phyloP scores from a whole-genome alignment of 2,888 invertebrate genomes.

The Spatulosminthurus flaviceps region DNA sequence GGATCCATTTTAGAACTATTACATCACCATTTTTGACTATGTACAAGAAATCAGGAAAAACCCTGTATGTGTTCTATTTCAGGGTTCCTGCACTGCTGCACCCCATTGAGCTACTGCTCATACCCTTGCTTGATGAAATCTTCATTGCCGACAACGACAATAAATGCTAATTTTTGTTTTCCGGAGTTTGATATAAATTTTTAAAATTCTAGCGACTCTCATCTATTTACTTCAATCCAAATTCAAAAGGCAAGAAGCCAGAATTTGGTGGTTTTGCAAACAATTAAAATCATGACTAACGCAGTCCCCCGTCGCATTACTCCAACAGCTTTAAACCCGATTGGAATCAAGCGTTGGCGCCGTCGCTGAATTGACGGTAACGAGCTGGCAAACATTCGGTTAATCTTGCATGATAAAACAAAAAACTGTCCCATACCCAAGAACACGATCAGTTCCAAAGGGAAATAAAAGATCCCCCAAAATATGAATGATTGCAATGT shows the following conservation, averaged over 20 bases:
- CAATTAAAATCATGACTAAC: neutral
- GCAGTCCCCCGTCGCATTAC: neutral
- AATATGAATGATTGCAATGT: neutral
- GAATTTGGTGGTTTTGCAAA: constrained; percentile 4
- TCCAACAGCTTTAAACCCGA: neutral
- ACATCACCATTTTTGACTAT: too few relatives aligned
- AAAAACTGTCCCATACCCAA: neutral
- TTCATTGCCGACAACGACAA: too few relatives aligned
- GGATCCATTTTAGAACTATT: too few relatives aligned
- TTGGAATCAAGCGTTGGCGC: neutral
- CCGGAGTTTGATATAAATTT: too few relatives aligned
- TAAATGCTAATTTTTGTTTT: too few relatives aligned
- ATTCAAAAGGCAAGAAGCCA: constrained; percentile 14
- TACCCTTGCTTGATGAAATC: too few relatives aligned
- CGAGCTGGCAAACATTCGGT: neutral
- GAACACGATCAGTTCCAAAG: neutral
- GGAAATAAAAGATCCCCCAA: neutral
- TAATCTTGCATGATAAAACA: neutral
- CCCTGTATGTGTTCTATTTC: too few relatives aligned
- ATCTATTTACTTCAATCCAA: too few relatives aligned
- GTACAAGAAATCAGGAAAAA: too few relatives aligned
- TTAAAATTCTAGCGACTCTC: too few relatives aligned
- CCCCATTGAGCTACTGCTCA: too few relatives aligned
- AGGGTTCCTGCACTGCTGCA: too few relatives aligned
- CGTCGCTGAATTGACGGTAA: neutral